Evolutionary conservation across 2,797 vertebrate genomes (phyloP).

Genomic region (Netta rufina): DNA sequence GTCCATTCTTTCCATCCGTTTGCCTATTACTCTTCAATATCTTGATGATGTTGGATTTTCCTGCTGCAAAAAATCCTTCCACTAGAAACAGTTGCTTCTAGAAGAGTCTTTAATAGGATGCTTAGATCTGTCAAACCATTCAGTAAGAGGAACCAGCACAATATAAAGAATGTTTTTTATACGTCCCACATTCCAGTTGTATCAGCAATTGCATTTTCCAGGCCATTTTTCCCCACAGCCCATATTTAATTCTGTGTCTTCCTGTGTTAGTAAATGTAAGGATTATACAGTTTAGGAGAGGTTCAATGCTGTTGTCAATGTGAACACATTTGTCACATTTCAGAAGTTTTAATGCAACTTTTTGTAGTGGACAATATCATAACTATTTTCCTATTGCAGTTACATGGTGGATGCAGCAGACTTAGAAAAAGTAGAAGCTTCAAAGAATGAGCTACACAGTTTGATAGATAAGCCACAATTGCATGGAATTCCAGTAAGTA

Average conservation of each 20-base stretch:
- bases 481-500: constrained; percentile 78
- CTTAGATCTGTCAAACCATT: neutral
- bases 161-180: neutral
- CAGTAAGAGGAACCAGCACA: neutral
- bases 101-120: neutral
- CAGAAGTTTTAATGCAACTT: neutral
- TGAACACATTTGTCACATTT: neutral
- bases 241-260: neutral
- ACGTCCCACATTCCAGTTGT: neutral
- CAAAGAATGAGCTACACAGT: constrained; percentile 78
- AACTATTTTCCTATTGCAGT: constrained; percentile 40
- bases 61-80: neutral
- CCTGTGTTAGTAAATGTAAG: neutral
- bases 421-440: constrained; percentile 79
- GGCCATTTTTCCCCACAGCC: neutral
- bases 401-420: constrained; percentile 81
- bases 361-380: neutral
- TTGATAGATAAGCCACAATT: constrained; percentile 78
- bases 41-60: neutral
- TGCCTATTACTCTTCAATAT: neutral
- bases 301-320: neutral
- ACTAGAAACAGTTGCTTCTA: neutral
- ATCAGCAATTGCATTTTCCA: neutral
- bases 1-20: neutral
- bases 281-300: neutral